phyloP scores from a whole-genome alignment of 2,113 vertebrate genomes.

The Hemichromis elongatus region DNA sequence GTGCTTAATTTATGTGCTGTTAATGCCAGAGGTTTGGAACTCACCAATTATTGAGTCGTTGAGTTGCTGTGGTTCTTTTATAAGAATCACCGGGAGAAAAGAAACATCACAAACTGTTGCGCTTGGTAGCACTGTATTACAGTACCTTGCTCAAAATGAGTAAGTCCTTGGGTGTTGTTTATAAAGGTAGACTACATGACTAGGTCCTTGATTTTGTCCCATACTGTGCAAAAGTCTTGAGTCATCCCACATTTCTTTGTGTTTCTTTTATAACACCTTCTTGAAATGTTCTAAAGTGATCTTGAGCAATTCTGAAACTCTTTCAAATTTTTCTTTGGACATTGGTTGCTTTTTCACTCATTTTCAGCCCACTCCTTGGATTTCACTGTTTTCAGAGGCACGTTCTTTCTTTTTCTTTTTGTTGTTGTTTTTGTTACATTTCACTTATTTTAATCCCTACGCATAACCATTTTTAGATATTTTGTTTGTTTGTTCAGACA shows the following conservation, averaged over 20 bases:
- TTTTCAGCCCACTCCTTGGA: background rate
- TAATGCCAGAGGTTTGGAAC: background rate
- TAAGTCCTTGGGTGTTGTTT: background rate
- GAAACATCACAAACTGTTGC: background rate
- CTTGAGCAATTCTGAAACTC: background rate
- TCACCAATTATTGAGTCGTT: background rate
- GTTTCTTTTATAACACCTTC: background rate
- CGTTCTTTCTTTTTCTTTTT: background rate
- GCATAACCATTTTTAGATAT: background rate
- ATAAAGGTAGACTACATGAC: background rate
- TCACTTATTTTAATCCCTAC: background rate
- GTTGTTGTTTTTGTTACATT: background rate
- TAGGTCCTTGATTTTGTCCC: background rate
- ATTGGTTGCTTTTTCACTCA: background rate
- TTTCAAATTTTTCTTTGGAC: background rate
- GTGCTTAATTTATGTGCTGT: background rate
- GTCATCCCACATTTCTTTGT: background rate
- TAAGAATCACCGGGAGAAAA: background rate
- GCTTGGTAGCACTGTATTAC: background rate
- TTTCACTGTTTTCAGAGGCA: background rate
- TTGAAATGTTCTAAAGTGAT: background rate
- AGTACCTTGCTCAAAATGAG: background rate
- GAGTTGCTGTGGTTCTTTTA: background rate
- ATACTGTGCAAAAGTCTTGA: background rate
- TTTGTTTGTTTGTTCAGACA: background rate